Percentiles rank a stretch among this genome's conserved stretches.
Conservation (phyloP, 2,888 invertebrate genomes). For the Sinelater perroti region DNA sequence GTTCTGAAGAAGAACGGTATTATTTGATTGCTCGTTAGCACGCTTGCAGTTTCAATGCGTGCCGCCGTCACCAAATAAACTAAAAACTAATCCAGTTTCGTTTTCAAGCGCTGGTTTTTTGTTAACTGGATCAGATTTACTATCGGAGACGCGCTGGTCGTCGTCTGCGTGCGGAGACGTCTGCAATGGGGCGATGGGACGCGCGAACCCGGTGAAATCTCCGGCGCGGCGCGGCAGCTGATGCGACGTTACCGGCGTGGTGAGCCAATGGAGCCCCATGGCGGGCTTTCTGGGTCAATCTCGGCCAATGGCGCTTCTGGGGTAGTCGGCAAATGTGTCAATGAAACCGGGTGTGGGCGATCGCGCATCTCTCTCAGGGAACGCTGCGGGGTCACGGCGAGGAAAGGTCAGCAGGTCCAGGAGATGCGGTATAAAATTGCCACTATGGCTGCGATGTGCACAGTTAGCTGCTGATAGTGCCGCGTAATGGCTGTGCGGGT, state of each 20-base stretch:
- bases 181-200: constrained; percentile 25
- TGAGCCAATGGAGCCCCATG: constrained; percentile 45
- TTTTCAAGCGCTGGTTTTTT: constrained; percentile 34
- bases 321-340: constrained; percentile 59
- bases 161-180: constrained; percentile 5
- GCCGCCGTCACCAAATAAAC: constrained; percentile 21
- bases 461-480: constrained; percentile 50
- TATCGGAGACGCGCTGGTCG: constrained; percentile 16
- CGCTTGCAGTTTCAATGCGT: constrained; percentile 6
- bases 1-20: no score
- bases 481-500: constrained; percentile 45
- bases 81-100: constrained; percentile 35
- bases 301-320: constrained; percentile 55
- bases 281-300: constrained; percentile 54
- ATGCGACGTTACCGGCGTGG: constrained; percentile 39
- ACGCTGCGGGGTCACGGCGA: constrained; percentile 54
- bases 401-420: constrained; percentile 57
- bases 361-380: constrained; percentile 46
- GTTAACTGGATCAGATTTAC: constrained; percentile 38
- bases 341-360: constrained; percentile 47
- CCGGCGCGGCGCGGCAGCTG: constrained; percentile 30
- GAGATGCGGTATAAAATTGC: constrained; percentile 56
- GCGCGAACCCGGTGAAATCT: constrained; percentile 23
- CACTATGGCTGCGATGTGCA: constrained; percentile 50
- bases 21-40: no score